Evolutionary conservation across 2,888 invertebrate species (phyloP), one percentile per base, ranked within the genome.

Genomic region (Xestia rhomboidea): DNA sequence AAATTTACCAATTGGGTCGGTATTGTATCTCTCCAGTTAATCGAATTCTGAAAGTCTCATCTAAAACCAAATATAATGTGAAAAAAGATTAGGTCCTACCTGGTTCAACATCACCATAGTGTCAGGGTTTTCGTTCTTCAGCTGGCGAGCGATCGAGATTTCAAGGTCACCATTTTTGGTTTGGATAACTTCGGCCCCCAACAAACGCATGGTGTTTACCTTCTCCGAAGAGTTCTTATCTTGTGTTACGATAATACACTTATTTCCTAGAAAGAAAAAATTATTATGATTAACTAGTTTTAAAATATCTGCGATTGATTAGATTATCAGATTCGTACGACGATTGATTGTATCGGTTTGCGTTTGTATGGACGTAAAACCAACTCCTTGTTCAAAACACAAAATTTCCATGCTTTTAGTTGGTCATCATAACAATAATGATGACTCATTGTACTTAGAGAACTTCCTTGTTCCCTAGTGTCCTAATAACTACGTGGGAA

Each of bases 191-290:
- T 99, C 98, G 4, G 99, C 99, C 0, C 99, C 99, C 27, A 99
- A 97, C 0, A 98, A 98, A 84, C 97, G 97, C 89, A 99, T 95
- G 0, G 98, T 98, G 89, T 98, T 98, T 4, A 99, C 98, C 96
- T 99, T 99, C 94, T 99, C 99, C 90, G 98, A 98, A 34, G 99
- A 99, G 99, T 99, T 99, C 95, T 99, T 99, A 92, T 99, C 98
- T 0, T 99, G 99, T 98, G 99, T 99, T 0, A 99, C 99, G 89
- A 99, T 99, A 60, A 99, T 97, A 93, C 99, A 99, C 84, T 98
- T 97, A 95, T 99, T 99, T 11, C 99, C 97, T 94, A 92, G 11
- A 87, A 80, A 66, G 4, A 18, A 81, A 64, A 75, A 1, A 54
- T 34, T n/a, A 46, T 24, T 30, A 44, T 64, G 18, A 60, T 68